Evolutionary conservation across 2,113 vertebrate species (phyloP).

Genomic region (Alligator mississippiensis): DNA sequence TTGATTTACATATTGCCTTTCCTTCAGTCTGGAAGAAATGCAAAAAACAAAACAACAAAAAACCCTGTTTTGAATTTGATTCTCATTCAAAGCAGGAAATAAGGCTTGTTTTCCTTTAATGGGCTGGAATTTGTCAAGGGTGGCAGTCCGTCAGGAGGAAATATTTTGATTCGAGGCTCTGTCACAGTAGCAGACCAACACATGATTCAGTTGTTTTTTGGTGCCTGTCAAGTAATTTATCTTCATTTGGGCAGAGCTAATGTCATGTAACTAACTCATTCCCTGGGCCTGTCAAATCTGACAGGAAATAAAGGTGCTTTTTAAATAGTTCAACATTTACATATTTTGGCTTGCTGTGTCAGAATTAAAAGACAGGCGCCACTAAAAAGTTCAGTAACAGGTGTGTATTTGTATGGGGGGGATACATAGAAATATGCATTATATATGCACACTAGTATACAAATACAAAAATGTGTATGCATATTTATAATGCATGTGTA

Average conservation of each 20-base stretch:
- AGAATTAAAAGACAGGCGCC: not conserved
- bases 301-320: not conserved
- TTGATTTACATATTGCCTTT: not conserved
- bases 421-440: not conserved
- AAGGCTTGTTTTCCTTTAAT: slow-evolving; percentile 42
- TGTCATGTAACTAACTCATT: not conserved
- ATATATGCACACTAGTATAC: not conserved
- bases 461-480: not conserved
- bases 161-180: slow-evolving; percentile 49
- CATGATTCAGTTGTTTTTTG: not conserved
- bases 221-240: not conserved
- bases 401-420: not conserved
- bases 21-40: not conserved
- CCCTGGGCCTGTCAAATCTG: not conserved
- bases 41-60: not conserved
- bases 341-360: not conserved
- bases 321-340: not conserved
- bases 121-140: slow-evolving; percentile 64
- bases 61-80: not conserved
- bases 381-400: not conserved
- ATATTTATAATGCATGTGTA: not conserved
- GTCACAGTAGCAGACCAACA: slow-evolving; percentile 37
- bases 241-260: not conserved
- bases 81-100: slow-evolving; percentile 28
- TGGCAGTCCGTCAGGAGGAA: slow-evolving; percentile 55